phyloP scores from a whole-genome alignment of 2,797 vertebrate genomes.

The Poeciliopsis turneri region DNA sequence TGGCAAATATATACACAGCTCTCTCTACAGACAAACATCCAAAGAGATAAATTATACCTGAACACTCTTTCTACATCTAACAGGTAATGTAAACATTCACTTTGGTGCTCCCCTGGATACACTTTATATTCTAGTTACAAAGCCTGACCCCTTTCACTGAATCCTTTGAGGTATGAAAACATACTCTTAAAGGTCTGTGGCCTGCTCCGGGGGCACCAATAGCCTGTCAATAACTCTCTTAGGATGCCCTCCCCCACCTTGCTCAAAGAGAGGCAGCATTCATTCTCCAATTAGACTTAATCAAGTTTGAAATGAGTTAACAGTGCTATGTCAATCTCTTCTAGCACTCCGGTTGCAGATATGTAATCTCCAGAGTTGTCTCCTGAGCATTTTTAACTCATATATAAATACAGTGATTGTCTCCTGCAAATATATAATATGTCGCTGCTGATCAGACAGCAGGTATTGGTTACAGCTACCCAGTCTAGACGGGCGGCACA shows the following conservation, averaged over 20 bases:
- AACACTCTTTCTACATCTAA: conserved; percentile 35
- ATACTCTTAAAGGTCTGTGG: conserved; percentile 40
- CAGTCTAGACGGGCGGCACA: conserved; percentile 75
- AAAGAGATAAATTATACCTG: conserved; percentile 52
- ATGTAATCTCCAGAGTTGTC: conserved; percentile 75
- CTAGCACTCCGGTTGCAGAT: conserved; percentile 79
- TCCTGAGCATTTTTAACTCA: conserved; percentile 81
- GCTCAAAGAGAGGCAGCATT: conserved; percentile 75
- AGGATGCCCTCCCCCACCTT: conserved; percentile 34
- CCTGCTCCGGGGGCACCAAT: conserved; percentile 49
- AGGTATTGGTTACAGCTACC: conserved; percentile 76
- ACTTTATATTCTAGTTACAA: conserved; percentile 41
- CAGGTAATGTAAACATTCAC: conserved; percentile 47
- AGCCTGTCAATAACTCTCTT: conserved; percentile 58
- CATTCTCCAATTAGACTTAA: conserved; percentile 82
- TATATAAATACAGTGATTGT: conserved; percentile 85
- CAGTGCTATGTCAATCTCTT: conserved; percentile 79
- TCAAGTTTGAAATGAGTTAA: conserved; percentile 82
- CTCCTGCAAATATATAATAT: conserved; percentile 81
- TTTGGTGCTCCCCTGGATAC: conserved; percentile 38
- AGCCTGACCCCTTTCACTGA: conserved; percentile 35
- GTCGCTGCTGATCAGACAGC: conserved; percentile 78
- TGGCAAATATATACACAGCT: conserved; percentile 2
- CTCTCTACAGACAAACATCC: conserved; percentile 13
- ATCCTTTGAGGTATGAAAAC: conserved; percentile 53